Base-by-base conservation (phyloP, 1,140 invertebrate genomes). In the Luehdorfia chinensis region DNA sequence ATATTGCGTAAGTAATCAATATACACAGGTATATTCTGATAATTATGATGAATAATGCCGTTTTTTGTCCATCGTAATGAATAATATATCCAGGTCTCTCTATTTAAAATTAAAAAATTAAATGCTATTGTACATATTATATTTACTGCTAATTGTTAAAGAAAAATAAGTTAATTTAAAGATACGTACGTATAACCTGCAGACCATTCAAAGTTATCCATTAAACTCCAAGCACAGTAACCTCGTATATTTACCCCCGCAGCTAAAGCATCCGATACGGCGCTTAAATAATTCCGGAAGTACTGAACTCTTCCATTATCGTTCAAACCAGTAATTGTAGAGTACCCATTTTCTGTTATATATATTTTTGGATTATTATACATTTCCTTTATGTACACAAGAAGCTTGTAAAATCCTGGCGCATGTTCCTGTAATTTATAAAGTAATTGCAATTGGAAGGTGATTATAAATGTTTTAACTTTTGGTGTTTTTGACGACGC, bases 281-380 rank as follows among this genome's bases (percentile, higher is more conserved):
- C 37, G 1, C n/a, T 32, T 5, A 46, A 32, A 23, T 46, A 46
- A 32, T 46, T 46, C 18, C 43, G 32, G 2, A 21, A 15, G 19
- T 46, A 46, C 6, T 32, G 43, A 9, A 46, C 43, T 4, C 43
- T 23, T 5, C 16, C 18, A 4, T 21, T 11, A 23, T 46, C 43
- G 28, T 46, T 32, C 28, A 32, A 14, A 6, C 43, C 43, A 8
- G 30, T 32, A 1, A 7, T n/a, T 0, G 43, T 33, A 0, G 43
- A 46, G 27, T 19, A 32, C 2, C 43, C 43, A 13, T 46, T 46
- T 23, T 46, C 43, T 6, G 43, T 46, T 31, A 46, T 21, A 25
- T 46, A 46, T 8, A 46, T 46, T 32, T 15, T 46, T 2, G 43
- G 43, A 14, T 32, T 46, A 4, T 46, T 23, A 6, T 46, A 46